These are phyloP conservation scores for Actinia equina DNA, from an alignment of 64 coral and sea anemone species.

Conservation along the genomic window DNA sequence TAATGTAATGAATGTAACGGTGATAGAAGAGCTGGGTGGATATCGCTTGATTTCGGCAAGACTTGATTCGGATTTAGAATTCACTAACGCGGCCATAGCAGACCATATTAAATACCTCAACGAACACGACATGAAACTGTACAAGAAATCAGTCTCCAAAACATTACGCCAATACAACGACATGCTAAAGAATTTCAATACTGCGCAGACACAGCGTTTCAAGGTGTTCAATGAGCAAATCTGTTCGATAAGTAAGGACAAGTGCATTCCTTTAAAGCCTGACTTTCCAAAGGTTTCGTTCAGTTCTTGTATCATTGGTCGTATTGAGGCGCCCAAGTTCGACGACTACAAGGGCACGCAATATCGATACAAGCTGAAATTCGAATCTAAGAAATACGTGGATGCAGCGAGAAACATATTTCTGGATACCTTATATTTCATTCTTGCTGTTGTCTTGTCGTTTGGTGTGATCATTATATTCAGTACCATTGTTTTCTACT, in stretches of 20 bases:
- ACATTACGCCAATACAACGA: slow-evolving; percentile 29
- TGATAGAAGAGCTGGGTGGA: slow-evolving; percentile 69
- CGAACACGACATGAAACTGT: slow-evolving; percentile 56
- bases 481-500: slow-evolving; percentile 32
- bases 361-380: slow-evolving; percentile 57
- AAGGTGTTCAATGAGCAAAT: slow-evolving; percentile 37
- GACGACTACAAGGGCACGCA: slow-evolving; percentile 45
- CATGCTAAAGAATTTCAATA: slow-evolving; percentile 42
- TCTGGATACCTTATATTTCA: slow-evolving; percentile 69
- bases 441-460: slow-evolving; percentile 26
- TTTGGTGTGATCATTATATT: slow-evolving; percentile 24
- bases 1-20: slow-evolving; percentile 67
- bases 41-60: slow-evolving; percentile 39
- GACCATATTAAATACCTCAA: slow-evolving; percentile 68
- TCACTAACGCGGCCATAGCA: slow-evolving; percentile 54
- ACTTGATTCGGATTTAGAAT: slow-evolving; percentile 52
- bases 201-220: slow-evolving; percentile 31
- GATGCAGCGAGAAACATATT: slow-evolving; percentile 73
- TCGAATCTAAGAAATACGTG: slow-evolving; percentile 67
- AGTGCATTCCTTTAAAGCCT: background rate
- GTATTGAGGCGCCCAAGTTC: slow-evolving; percentile 22
- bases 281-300: slow-evolving; percentile 16
- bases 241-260: slow-evolving; percentile 39
- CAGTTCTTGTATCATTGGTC: slow-evolving; percentile 57
- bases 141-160: slow-evolving; percentile 45